Percentiles rank a stretch among this genome's conserved stretches.
phyloP scores from a whole-genome alignment of 2,888 invertebrate genomes.

The Trissonchulus latispiculum region DNA sequence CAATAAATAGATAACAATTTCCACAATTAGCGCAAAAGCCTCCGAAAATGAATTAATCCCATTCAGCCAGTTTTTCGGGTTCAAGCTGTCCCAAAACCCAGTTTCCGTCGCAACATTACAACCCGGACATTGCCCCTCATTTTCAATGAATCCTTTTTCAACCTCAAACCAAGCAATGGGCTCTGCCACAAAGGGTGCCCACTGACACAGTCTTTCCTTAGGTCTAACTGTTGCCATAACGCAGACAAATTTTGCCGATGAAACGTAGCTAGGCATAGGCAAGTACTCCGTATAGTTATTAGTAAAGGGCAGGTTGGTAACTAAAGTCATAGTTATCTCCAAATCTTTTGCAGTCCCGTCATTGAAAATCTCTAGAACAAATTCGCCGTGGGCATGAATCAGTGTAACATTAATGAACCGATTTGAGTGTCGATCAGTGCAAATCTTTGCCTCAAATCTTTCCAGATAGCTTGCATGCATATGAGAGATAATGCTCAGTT shows the following conservation, averaged over 20 bases:
- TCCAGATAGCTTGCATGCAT: conserved; percentile 11
- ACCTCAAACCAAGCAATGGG: conserved; percentile 10
- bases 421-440: neutral
- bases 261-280: neutral
- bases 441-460: conserved; percentile 1
- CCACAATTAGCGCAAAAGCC: neutral
- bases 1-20: neutral
- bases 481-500: conserved; percentile 15
- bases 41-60: conserved; percentile 17
- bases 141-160: conserved; percentile 2
- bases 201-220: neutral
- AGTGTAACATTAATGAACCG: conserved; percentile 12
- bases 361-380: neutral
- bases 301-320: conserved; percentile 6
- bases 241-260: neutral
- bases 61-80: conserved; percentile 5
- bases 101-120: neutral
- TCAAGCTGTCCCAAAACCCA: conserved; percentile 6
- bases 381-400: conserved; percentile 1
- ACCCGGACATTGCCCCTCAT: conserved; percentile 2
- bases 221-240: neutral
- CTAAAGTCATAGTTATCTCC: neutral
- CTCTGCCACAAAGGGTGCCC: neutral
- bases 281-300: conserved; percentile 14
- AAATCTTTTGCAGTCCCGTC: neutral